These are phyloP conservation scores for Alcedo quadribrachys DNA, from an alignment of 2,797 vertebrate species.

Conservation along the genomic window DNA sequence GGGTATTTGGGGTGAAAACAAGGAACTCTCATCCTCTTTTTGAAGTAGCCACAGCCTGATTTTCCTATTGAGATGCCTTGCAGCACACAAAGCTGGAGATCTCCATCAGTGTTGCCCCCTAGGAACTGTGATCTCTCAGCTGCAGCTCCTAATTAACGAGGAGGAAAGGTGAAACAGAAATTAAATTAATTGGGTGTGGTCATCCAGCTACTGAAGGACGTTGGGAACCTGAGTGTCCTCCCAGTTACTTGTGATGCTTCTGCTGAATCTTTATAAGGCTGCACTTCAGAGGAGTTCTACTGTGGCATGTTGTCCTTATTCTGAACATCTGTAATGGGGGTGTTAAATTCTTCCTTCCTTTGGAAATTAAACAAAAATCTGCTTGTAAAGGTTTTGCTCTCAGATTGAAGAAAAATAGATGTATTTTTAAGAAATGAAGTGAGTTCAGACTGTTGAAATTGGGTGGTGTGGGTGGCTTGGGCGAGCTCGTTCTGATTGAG, in stretches of 20 bases:
- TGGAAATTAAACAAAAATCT: not conserved
- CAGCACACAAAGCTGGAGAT: not conserved
- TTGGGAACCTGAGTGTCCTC: not conserved
- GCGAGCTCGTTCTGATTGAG: not conserved
- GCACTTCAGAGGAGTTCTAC: not conserved
- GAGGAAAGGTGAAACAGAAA: slow-evolving; percentile 7
- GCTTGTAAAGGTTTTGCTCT: not conserved
- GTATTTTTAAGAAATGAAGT: not conserved
- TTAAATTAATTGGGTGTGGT: not conserved
- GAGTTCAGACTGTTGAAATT: not conserved
- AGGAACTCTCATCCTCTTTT: not conserved
- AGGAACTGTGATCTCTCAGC: not conserved
- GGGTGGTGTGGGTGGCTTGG: not conserved
- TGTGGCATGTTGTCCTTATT: fast-evolving
- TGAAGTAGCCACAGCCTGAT: not conserved
- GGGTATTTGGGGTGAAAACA: not conserved
- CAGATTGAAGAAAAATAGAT: not conserved
- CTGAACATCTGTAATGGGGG: not conserved
- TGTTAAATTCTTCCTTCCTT: not conserved
- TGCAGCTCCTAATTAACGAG: slow-evolving; percentile 1
- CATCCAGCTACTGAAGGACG: not conserved
- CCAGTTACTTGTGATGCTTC: not conserved
- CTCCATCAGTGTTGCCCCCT: not conserved
- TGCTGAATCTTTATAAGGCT: not conserved
- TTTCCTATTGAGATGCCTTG: not conserved